These are phyloP conservation scores for Sclerodermus sp. DNA, from an alignment of 2,888 invertebrate genomes.

Conservation along the genomic window DNA sequence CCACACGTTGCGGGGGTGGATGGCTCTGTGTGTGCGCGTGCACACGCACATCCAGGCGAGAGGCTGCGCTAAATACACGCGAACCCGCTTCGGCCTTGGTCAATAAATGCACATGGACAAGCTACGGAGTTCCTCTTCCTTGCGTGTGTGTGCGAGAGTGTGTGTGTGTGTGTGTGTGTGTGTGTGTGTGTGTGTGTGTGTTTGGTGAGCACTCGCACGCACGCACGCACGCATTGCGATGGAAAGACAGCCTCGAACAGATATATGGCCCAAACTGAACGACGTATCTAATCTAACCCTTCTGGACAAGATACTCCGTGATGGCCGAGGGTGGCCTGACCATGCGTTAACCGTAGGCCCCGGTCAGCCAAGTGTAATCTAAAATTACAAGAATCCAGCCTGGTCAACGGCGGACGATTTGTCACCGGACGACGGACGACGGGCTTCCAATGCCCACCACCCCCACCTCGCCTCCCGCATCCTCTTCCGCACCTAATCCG, in stretches of 20 bases:
- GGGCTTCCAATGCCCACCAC: too few relatives aligned
- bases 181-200: conserved; percentile 9
- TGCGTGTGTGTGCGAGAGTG: neutral
- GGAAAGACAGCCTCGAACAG: conserved; percentile 46
- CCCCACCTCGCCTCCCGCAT: too few relatives aligned
- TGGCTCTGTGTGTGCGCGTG: conserved; percentile 19
- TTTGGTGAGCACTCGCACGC: conserved; percentile 1
- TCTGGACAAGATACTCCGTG: conserved; percentile 52
- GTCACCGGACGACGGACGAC: conserved; percentile 22
- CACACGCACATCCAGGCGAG: conserved; percentile 14
- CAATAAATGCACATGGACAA: conserved; percentile 26
- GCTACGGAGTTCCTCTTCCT: too few relatives aligned
- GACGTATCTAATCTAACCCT: conserved; percentile 57
- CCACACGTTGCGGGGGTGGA: conserved; percentile 5
- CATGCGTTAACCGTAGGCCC: conserved; percentile 35
- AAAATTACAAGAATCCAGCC: conserved; percentile 37
- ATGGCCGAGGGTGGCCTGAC: conserved; percentile 31
- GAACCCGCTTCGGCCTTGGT: conserved; percentile 34
- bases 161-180: neutral
- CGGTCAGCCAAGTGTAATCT: conserved; percentile 34
- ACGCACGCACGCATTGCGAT: conserved; percentile 29
- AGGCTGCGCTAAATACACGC: conserved; percentile 4
- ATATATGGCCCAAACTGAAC: conserved; percentile 50
- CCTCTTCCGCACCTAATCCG: too few relatives aligned
- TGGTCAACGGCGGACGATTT: conserved; percentile 18